phyloP scores from a whole-genome alignment of 1,140 invertebrate genomes.

The Drosophila sucinea region DNA sequence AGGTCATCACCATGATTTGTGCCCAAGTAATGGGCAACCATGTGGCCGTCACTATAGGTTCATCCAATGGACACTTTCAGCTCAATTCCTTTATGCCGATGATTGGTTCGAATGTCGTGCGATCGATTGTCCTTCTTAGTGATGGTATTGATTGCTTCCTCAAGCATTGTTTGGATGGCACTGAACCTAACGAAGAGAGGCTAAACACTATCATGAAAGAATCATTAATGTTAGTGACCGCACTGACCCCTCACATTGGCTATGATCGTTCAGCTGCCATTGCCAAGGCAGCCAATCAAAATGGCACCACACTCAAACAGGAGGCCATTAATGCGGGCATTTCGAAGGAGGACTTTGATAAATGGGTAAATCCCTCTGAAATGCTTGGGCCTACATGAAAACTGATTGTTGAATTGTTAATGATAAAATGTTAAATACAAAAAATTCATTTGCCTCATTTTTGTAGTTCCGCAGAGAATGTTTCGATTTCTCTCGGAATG shows the following conservation, averaged over 20 bases:
- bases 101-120: constrained; percentile 96
- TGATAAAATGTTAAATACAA: constrained; percentile 1
- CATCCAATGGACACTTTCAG: constrained; percentile 98
- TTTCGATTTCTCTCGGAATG: too few relatives aligned
- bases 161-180: constrained; percentile 96
- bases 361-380: constrained; percentile 96
- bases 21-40: constrained; percentile 99
- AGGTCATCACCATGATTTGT: constrained; percentile 98
- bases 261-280: constrained; percentile 98
- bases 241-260: constrained; percentile 98
- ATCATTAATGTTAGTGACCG: constrained; percentile 98
- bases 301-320: constrained; percentile 94
- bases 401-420: background rate
- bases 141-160: constrained; percentile 94
- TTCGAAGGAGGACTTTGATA: constrained; percentile 93
- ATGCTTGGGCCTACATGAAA: constrained; percentile 91
- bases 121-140: constrained; percentile 94
- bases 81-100: constrained; percentile 99
- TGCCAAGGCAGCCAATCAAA: constrained; percentile 97
- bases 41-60: constrained; percentile 95
- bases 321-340: constrained; percentile 94
- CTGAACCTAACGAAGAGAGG: constrained; percentile 91
- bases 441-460: background rate
- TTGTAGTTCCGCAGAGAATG: too few relatives aligned
- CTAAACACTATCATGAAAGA: constrained; percentile 92